These are phyloP conservation scores for Apeira syringaria DNA, from an alignment of 2,888 invertebrate species.

Conservation along the genomic window DNA sequence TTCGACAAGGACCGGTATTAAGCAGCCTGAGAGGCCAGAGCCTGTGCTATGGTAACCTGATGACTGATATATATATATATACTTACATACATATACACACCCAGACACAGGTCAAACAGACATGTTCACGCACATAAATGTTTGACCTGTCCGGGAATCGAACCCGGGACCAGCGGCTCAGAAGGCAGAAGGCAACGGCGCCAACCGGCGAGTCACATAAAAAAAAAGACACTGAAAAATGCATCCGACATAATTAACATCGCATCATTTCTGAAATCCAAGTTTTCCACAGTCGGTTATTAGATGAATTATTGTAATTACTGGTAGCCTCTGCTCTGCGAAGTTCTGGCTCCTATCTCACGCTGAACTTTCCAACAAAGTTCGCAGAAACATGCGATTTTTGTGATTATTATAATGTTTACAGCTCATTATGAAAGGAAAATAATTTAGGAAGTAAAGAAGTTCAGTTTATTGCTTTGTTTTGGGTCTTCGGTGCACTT, in stretches of 20 bases:
- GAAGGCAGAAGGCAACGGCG: no score
- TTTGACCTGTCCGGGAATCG: no score
- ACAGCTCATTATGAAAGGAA: constrained; percentile 27
- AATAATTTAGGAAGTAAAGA: constrained; percentile 10
- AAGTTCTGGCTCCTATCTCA: constrained; percentile 59
- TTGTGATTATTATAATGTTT: constrained; percentile 35
- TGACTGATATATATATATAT: no score
- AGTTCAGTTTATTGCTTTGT: constrained; percentile 16
- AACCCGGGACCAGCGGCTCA: no score
- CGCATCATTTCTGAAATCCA: constrained; percentile 23
- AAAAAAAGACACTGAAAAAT: no score
- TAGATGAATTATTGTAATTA: constrained; percentile 75
- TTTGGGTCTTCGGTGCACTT: constrained; percentile 10
- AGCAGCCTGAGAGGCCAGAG: no score
- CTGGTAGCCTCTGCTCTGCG: constrained; percentile 58
- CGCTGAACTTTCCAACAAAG: constrained; percentile 49
- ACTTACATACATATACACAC: no score
- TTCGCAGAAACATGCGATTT: constrained; percentile 38
- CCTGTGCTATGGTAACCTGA: no score
- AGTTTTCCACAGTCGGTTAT: constrained; percentile 34
- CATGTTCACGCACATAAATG: no score
- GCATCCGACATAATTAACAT: constrained; percentile 1
- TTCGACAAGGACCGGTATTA: no score
- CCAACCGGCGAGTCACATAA: no score
- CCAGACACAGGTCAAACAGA: no score